Evolutionary conservation across 1,140 invertebrate genomes (phyloP).

Genomic region (Araneus ventricosus): DNA sequence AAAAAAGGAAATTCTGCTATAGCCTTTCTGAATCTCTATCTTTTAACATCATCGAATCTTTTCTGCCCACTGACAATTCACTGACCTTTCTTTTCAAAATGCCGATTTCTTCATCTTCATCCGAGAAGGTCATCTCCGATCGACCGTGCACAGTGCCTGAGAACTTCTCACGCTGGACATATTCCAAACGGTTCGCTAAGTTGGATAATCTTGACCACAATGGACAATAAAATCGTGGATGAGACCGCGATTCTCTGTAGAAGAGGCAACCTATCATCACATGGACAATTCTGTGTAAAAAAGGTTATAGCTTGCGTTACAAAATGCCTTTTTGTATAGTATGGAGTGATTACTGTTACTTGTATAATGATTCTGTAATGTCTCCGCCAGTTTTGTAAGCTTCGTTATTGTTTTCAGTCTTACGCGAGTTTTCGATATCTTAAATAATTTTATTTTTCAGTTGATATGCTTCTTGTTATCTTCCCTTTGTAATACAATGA

Average conservation of each 20-base stretch:
- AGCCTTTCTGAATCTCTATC: too few species aligned
- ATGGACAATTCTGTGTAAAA: neutral
- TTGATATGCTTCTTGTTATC: too few species aligned
- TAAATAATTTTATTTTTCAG: too few species aligned
- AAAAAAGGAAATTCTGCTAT: too few species aligned
- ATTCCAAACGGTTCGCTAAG: neutral
- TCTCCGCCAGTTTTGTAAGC: too few species aligned
- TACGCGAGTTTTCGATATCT: too few species aligned
- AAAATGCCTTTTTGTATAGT: neutral
- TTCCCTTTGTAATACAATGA: too few species aligned
- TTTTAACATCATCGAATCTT: too few species aligned
- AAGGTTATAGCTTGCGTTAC: neutral
- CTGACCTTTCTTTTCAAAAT: neutral
- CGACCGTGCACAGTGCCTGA: neutral
- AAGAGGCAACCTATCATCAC: neutral
- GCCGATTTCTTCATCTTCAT: neutral
- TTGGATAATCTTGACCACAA: slow-evolving; percentile 8
- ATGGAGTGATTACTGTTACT: too few species aligned
- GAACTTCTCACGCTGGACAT: slow-evolving; percentile 14
- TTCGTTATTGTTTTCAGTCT: too few species aligned
- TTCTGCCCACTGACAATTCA: neutral
- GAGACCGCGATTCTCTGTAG: neutral
- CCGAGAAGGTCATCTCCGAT: neutral
- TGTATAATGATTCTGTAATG: too few species aligned
- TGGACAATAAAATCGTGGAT: neutral